A percentile compares a stretch with the other conserved stretches of the same genome.
phyloP scores from a whole-genome alignment of 2,888 invertebrate species.

The Eupithecia subumbrata region DNA sequence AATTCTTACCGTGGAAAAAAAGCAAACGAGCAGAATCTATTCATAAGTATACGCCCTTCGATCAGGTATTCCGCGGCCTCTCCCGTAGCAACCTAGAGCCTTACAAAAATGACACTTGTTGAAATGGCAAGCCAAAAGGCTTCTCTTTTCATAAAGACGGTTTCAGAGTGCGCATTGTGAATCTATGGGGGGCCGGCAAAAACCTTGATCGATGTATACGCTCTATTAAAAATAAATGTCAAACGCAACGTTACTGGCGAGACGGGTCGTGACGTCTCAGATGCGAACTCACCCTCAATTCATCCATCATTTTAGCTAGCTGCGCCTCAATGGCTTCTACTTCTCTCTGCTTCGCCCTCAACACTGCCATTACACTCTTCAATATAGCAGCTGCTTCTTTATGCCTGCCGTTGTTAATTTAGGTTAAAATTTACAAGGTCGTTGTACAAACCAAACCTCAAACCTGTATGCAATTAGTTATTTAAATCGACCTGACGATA shows the following conservation, averaged over 20 bases:
- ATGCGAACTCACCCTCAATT: constrained; percentile 85
- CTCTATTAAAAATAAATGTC: background rate
- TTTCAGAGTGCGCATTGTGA: no score
- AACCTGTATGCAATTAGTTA: no score
- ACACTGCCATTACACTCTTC: constrained; percentile 88
- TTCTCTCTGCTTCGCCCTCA: constrained; percentile 91
- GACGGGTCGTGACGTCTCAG: background rate
- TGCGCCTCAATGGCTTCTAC: constrained; percentile 92
- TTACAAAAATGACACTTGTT: no score
- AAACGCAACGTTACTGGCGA: background rate
- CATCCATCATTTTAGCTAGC: constrained; percentile 87
- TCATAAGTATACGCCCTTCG: no score
- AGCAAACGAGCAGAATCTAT: background rate
- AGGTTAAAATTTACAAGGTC: background rate
- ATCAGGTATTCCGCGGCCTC: no score
- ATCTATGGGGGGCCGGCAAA: no score
- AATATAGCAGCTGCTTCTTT: constrained; percentile 91
- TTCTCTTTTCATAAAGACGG: no score
- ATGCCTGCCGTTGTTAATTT: constrained; percentile 76
- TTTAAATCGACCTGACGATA: no score
- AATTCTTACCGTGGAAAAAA: background rate
- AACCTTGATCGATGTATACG: no score
- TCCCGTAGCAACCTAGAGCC: no score
- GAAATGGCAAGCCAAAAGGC: no score
- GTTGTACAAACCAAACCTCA: background rate